Evolutionary conservation across 2,888 invertebrate species (phyloP), one percentile per base, ranked within the genome.

Genomic region (Spilosoma lubricipeda): DNA sequence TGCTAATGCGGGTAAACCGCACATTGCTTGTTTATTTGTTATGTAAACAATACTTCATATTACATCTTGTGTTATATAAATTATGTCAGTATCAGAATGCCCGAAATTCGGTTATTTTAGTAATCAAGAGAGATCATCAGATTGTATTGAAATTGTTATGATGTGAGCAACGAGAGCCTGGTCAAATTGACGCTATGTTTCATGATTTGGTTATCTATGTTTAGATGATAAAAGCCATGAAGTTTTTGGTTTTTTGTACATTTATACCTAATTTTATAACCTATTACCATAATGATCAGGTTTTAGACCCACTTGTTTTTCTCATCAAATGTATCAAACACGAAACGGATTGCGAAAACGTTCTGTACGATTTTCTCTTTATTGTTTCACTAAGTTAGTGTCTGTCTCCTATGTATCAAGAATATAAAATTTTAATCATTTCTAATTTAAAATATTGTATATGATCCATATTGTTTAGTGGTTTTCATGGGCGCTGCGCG

Each of bases 1-100:
- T 36, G 71, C 52, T 72, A 72, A 72, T 68, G 39, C 71, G 69
- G 72, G 45, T 36, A 33, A 45, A 20, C 63, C 23, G 65, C 48
- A 20, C 45, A 69, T n/a, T 42, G 30, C 18, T 23, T n/a, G 48
- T 45, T 48, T 36, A 45, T 30, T 59, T 71, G 64, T 64, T 30
- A 33, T 45, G 30, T 36, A 48, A n/a, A 30, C 63, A 30, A 30
- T 67, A 23, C 20, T 13, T 45, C 30, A 30, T 67, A 52, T 52
- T 52, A 4, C 4, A 4, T 9, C 3, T n/a, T 59, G 56, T 59
- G 27, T 27, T 23, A 23, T 23, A 52, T 23, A 27, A 59, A 3
- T 59, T 27, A n/a, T 59, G 13, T 13, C n/a, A 59, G 27, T 13
- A 59, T 63, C 27, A 59, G 27, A n/a, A 11, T n/a, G 3, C n/a